Conservation (phyloP, 2,888 invertebrate genomes). For the Caradrina clavipalpis region DNA sequence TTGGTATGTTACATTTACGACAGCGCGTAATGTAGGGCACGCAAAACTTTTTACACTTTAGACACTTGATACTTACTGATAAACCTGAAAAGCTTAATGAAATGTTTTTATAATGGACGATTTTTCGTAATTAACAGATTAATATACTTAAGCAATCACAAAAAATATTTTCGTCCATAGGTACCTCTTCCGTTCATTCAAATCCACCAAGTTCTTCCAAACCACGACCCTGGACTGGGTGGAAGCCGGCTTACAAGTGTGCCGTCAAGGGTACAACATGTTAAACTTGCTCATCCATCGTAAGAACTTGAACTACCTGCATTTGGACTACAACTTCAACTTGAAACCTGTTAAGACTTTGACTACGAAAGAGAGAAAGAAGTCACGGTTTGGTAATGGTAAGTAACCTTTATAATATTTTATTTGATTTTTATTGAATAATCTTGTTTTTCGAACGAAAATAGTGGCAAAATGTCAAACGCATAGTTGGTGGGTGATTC, state of each 20-base stretch:
- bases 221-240: constrained; percentile 99
- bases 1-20: no score
- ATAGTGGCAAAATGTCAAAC: no score
- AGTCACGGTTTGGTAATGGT: constrained; percentile 99
- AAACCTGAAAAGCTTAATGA: no score
- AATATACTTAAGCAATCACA: background rate
- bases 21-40: no score
- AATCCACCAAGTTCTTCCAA: constrained; percentile 99
- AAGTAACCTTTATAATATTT: constrained; percentile 62
- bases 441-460: no score
- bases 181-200: constrained; percentile 99
- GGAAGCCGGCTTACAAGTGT: constrained; percentile 99
- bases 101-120: no score
- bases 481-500: no score
- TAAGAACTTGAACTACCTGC: constrained; percentile 99
- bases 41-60: no score
- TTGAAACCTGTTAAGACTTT: constrained; percentile 99
- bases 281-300: constrained; percentile 99
- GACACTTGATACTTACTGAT: no score
- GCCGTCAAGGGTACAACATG: constrained; percentile 99
- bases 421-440: background rate
- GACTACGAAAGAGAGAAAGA: constrained; percentile 99
- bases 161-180: constrained; percentile 76
- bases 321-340: constrained; percentile 99
- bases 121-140: background rate